A percentile compares a stretch with the other conserved stretches of the same genome.
These are phyloP conservation scores for Eudyptes chrysolophus DNA, from an alignment of 2,113 vertebrate species.

Conservation along the genomic window DNA sequence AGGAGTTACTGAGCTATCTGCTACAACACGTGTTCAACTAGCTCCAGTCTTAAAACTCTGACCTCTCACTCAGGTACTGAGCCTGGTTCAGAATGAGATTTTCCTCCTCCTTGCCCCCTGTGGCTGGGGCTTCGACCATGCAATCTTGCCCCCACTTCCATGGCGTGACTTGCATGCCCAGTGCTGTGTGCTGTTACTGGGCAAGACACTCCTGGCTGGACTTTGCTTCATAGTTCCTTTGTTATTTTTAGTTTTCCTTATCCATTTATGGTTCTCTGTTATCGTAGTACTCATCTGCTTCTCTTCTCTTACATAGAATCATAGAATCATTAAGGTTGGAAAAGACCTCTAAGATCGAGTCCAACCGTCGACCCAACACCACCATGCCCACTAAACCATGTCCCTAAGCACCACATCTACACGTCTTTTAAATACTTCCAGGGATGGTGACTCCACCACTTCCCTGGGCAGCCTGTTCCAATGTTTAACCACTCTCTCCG, in stretches of 20 bases:
- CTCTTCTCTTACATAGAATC: neutral
- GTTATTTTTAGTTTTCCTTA: neutral
- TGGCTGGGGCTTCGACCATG: rapidly evolving
- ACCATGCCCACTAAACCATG: too few relatives aligned
- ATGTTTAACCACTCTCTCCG: too few relatives aligned
- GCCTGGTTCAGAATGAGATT: neutral
- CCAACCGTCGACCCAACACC: too few relatives aligned
- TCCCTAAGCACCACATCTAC: too few relatives aligned
- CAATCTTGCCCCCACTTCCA: neutral
- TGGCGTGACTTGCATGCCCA: neutral
- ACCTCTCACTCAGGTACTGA: rapidly evolving
- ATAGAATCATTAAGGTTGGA: too few relatives aligned
- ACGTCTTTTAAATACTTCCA: too few relatives aligned
- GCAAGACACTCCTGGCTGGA: rapidly evolving
- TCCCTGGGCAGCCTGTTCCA: too few relatives aligned
- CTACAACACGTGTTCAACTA: neutral
- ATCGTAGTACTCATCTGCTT: neutral
- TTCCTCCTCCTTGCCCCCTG: neutral
- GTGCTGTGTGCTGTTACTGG: neutral
- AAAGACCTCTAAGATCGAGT: too few relatives aligned
- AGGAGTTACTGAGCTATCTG: neutral
- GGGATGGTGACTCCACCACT: too few relatives aligned
- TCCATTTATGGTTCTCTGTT: neutral
- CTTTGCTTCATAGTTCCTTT: neutral
- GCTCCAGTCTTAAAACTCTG: neutral